Evolutionary conservation across 2,888 invertebrate genomes (phyloP), one percentile per base, ranked within the genome.

Genomic region (Podabrus alpinus): DNA sequence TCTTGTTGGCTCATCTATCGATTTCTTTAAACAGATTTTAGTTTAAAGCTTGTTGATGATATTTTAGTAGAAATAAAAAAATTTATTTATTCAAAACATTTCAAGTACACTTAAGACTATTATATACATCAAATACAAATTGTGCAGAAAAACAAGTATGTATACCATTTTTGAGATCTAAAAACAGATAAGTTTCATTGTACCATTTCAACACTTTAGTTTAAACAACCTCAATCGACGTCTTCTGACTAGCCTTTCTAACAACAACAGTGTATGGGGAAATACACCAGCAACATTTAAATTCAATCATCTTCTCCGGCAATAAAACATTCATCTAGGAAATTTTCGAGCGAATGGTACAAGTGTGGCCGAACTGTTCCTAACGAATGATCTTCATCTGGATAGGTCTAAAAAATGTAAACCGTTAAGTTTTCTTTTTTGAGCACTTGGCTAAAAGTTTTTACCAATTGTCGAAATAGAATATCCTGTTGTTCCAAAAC

Each of bases 311-410:
- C 15, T 66, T 72, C 68, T 24, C 69, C 61, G n/a, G 69, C 72
- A 13, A 74, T 72, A 68, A 74, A 77, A 70, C 92, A 92, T 80
- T 90, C 89, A 80, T 90, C 88, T 72, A 95, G 90, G 89, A 97
- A 98, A 84, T 93, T 92, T 86, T 96, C 96, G 84, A 98, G 87
- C 0, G 94, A 94, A 86, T 96, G 95, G 86, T 97, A 97, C 24
- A 98, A 90, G 88, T 98, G 98, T 10, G 93, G 93, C 77, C 95
- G 90, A 2, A 96, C 95, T 45, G 93, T 93, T 9, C 90, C 88
- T 76, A 98, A 88, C n/a, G 94, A 92, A 85, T 98, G 98, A 84
- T 96, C 95, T 88, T 97, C 97, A 85, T 98, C 98, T 0, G 97
- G 94, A 87, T 98, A 98, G 78, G 94, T 94, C 97, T 97, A 90